Percentiles rank a stretch among this genome's conserved stretches.
phyloP scores from a whole-genome alignment of 2,888 invertebrate genomes.

The Mythimna ferrago region DNA sequence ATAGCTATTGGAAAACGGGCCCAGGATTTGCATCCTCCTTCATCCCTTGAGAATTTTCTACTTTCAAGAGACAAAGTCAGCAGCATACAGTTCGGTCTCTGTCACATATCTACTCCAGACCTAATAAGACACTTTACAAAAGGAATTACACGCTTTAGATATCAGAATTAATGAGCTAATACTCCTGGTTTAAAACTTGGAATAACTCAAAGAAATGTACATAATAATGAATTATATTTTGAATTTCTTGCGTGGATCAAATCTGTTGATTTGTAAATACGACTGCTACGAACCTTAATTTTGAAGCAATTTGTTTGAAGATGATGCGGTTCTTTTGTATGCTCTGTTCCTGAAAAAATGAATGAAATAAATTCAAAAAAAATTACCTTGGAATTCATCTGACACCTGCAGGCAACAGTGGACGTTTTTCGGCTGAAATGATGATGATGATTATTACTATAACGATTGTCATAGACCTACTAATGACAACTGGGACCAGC shows the following conservation, averaged over 20 bases:
- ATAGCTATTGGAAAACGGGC: too few relatives aligned
- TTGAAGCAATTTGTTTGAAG: conserved; percentile 27
- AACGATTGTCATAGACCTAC: too few relatives aligned
- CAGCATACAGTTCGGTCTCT: conserved; percentile 2
- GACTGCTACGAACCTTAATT: conserved; percentile 9
- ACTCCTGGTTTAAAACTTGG: conserved; percentile 42
- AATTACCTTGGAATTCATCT: too few relatives aligned
- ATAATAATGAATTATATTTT: conserved; percentile 50
- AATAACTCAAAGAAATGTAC: conserved; percentile 40
- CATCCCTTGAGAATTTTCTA: too few relatives aligned
- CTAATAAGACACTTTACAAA: conserved; percentile 35
- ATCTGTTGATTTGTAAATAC: conserved; percentile 19
- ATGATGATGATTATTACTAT: too few relatives aligned
- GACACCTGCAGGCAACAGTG: too few relatives aligned
- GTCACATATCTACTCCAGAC: conserved; percentile 11
- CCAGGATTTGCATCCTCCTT: too few relatives aligned
- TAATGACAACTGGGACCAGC: too few relatives aligned
- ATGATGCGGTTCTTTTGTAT: conserved; percentile 11
- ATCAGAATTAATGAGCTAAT: conserved; percentile 58
- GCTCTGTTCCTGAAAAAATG: conserved; percentile 11
- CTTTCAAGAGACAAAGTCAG: too few relatives aligned
- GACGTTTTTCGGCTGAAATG: too few relatives aligned
- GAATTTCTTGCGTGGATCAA: conserved; percentile 33
- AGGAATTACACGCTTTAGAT: conserved; percentile 46
- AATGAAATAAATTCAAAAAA: neutral